These are phyloP conservation scores for Calyptommatus sinebrachiatus DNA, from an alignment of 2,113 vertebrate species.

Conservation along the genomic window DNA sequence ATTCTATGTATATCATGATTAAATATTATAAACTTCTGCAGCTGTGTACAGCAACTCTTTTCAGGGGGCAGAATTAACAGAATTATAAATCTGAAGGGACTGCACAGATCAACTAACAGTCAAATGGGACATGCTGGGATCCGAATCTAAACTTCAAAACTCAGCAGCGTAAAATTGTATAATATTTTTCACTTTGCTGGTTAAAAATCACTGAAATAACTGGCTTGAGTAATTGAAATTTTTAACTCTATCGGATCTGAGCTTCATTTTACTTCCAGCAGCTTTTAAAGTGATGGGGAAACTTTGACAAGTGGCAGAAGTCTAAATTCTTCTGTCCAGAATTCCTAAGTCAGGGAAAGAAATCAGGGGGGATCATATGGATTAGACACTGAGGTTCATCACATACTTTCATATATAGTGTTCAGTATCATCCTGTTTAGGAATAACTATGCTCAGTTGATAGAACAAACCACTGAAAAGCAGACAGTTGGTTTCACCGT, in stretches of 20 bases:
- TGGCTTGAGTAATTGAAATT: background rate
- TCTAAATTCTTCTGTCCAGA: background rate
- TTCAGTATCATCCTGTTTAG: too few species aligned
- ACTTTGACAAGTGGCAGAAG: background rate
- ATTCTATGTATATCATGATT: background rate
- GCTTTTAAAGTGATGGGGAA: background rate
- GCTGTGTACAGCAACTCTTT: background rate
- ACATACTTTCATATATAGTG: too few species aligned
- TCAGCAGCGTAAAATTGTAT: background rate
- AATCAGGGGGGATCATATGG: too few species aligned
- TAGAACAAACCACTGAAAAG: too few species aligned
- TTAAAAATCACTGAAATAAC: background rate
- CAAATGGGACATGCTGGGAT: background rate
- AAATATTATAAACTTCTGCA: background rate
- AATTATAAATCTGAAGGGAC: conserved; percentile 4
- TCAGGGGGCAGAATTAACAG: conserved; percentile 1
- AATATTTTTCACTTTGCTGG: conserved; percentile 5
- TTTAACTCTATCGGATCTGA: background rate
- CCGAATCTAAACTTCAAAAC: conserved; percentile 1
- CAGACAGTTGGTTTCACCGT: too few species aligned
- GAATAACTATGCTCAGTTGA: too few species aligned
- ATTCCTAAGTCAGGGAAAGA: too few species aligned
- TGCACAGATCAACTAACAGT: background rate
- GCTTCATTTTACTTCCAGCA: background rate
- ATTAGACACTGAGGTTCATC: too few species aligned